Evolutionary conservation across 2,797 vertebrate species (phyloP), one percentile per base, ranked within the genome.

Genomic region (Miichthys miiuy): DNA sequence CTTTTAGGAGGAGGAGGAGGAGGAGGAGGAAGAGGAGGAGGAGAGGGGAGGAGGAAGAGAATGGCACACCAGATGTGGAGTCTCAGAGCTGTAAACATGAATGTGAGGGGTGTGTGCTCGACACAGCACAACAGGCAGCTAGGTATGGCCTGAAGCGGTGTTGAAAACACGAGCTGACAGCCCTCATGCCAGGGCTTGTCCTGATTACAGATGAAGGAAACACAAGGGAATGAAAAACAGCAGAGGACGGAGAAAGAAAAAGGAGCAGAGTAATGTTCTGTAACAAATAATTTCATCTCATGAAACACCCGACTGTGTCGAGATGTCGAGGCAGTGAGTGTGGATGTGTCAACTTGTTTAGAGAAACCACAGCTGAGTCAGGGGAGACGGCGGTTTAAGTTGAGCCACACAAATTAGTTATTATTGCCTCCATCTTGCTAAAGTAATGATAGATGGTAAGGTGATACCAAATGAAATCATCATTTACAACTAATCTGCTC

Each of bases 41-140:
- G 34, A 34, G 34, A 34, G 34, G 34, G 73, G 70, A 70, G 86
- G 71, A 76, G 81, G 73, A 79, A 74, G 65, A 75, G 61, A 62
- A 23, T 79, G 78, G 84, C 75, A 63, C 21, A 55, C 83, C 90
- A 92, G 87, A 91, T 93, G 91, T 88, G 79, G 68, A 89, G 48
- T 83, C 63, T 52, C 62, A 80, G 25, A 23, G 64, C 18, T 84
- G 87, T 91, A 92, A 93, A 93, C 88, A 85, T 83, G 73, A 27
- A 76, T 48, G 61, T 62, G 75, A 73, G 73, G 34, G 75, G 80
- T 21, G 84, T 76, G 79, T 62, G 58, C 72, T 73, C 4, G 0
- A 38, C 38, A 12, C 50, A 47, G 48, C 46, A 56, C 27, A 57
- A 47, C 68, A 72, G 76, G 41, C 82, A 54, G 67, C 78, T 51